Conservation (phyloP, 2,888 invertebrate species). For the Diaprepes abbreviatus region DNA sequence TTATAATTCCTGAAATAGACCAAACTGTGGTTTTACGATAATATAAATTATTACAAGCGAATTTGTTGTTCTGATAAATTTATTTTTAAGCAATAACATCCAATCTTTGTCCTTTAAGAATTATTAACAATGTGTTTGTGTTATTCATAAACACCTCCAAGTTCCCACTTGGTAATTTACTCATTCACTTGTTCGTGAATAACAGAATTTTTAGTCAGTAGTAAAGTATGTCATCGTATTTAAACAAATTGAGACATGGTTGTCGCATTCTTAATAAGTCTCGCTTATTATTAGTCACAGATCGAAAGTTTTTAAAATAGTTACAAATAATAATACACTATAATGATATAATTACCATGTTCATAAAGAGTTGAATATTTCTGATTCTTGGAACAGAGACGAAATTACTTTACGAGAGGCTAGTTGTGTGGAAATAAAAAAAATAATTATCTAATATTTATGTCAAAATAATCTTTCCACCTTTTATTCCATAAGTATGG, state of each 20-base stretch:
- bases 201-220: conserved; percentile 18
- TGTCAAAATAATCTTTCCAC: too few relatives aligned
- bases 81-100: not conserved
- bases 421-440: too few relatives aligned
- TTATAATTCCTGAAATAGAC: not conserved
- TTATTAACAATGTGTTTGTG: conserved; percentile 12
- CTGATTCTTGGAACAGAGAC: not conserved
- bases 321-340: not conserved
- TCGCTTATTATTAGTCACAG: conserved; percentile 14
- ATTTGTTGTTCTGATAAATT: not conserved
- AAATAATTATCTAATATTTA: too few relatives aligned
- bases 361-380: not conserved
- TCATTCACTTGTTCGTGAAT: conserved; percentile 24
- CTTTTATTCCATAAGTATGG: too few relatives aligned
- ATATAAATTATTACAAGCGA: too few relatives aligned
- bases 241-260: conserved; percentile 21
- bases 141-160: conserved; percentile 26
- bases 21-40: not conserved
- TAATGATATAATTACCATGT: not conserved
- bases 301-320: conserved; percentile 11
- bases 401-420: not conserved
- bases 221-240: conserved; percentile 29
- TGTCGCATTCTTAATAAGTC: conserved; percentile 5
- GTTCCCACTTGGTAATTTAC: conserved; percentile 28
- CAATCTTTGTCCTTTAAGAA: not conserved